Conservation (phyloP, 1,140 invertebrate genomes). For the Delia radicum region DNA sequence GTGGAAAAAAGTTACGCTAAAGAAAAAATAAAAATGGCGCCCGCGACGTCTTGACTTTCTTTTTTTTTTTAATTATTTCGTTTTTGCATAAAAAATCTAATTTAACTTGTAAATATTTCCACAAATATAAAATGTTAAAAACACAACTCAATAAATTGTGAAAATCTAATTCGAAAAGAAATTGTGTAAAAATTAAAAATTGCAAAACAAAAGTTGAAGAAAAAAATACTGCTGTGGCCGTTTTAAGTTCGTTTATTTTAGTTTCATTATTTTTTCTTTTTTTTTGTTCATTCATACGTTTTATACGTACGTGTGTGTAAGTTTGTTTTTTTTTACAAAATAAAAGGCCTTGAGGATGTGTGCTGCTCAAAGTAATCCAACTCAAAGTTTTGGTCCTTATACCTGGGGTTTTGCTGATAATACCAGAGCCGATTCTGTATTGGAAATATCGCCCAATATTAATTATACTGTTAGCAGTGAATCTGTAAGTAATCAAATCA, state of each 20-base stretch:
- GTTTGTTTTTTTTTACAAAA: not conserved
- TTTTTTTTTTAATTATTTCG: not conserved
- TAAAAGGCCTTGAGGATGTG: conserved; percentile 43
- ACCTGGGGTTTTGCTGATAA: conserved; percentile 55
- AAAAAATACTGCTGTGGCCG: conserved; percentile 9
- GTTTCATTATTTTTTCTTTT: not conserved
- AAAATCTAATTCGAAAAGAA: conserved; percentile 11
- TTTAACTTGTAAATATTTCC: not conserved
- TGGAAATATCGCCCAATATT: conserved; percentile 56
- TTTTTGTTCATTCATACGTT: conserved; percentile 8
- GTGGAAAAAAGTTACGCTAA: conserved; percentile 18
- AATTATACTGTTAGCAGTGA: conserved; percentile 55
- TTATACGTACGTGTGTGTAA: conserved; percentile 11
- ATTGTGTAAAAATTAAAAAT: not conserved
- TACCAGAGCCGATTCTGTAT: conserved; percentile 49
- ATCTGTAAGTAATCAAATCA: conserved; percentile 43
- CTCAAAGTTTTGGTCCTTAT: conserved; percentile 49
- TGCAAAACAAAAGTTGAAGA: not conserved
- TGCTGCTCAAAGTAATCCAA: conserved; percentile 55
- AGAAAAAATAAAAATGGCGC: conserved; percentile 23
- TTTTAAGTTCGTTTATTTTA: not conserved
- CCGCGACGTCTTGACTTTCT: conserved; percentile 21
- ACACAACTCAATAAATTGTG: not conserved
- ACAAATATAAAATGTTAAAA: not conserved
- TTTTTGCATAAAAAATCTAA: not conserved